Base-by-base conservation (phyloP, 2,888 invertebrate species). In the Brachyopa scutellaris region DNA sequence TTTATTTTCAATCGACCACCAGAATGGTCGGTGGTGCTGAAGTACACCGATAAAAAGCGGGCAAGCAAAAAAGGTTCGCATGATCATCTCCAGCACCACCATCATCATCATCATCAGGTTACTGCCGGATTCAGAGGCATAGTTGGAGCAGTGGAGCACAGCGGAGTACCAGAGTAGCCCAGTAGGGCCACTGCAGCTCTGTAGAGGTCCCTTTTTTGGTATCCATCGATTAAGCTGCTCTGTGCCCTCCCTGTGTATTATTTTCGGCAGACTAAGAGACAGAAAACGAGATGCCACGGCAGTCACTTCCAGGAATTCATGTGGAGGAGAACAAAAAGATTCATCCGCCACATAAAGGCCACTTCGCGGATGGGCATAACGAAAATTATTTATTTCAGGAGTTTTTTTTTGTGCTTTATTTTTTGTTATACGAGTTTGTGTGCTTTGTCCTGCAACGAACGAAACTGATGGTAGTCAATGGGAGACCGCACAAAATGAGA, bases 241-340 rank as follows among this genome's bases (percentile, higher is more conserved):
- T 2, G 42, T n/a, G 40, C 55, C 38, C 38, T 47, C 61, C 31
- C 9, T 13, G 11, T 33, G 64, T 45, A 38, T 45, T 73, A 45
- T 74, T 82, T 82, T 70, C 70, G 70, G 57, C 8, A 6, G 40
- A 53, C 64, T 8, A 38, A n/a, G n/a, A 5, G 13, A 38, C 49
- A 21, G 26, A 19, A 15, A 47, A 9, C 13, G 17, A 17, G 17
- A 26, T 31, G 45, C 47, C 64, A 47, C 8, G 80, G 64, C 77
- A 77, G 69, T 82, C 82, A 77, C 70, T 82, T 82, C 82, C 82
- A 82, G 77, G 82, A 82, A 82, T 82, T 70, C 82, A 53, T 82
- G 70, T 82, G 82, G 66, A 77, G 82, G 66, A 77, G 82, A 82
- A 82, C 82, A 82, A 82, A 82, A 77, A 82, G 82, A 82, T 77